Evolutionary conservation across 2,113 vertebrate species (phyloP).

Genomic region (Rostratula benghalensis): DNA sequence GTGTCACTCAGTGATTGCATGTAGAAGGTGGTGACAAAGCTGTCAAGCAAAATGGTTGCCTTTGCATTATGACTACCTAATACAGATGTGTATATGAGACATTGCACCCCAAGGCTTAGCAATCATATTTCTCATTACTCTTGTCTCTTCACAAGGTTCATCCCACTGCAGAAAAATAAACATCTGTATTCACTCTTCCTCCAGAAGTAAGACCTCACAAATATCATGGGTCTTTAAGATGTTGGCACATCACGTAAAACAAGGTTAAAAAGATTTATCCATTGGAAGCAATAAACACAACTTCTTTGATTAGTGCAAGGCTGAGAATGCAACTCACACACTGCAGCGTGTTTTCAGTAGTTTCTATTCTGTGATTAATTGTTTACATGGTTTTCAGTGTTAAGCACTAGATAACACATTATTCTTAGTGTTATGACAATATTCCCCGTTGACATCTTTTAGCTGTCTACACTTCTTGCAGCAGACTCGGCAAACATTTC

Average conservation of each 20-base stretch:
- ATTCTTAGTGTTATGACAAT: constrained; percentile 64
- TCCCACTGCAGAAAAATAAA: neutral
- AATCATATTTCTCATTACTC: neutral
- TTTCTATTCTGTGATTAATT: constrained; percentile 53
- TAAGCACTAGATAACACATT: constrained; percentile 54
- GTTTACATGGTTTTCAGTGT: constrained; percentile 51
- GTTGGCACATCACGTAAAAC: neutral
- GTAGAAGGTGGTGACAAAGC: neutral
- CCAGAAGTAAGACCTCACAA: neutral
- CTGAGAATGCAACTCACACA: neutral
- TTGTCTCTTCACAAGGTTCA: neutral
- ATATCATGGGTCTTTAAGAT: neutral
- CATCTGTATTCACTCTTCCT: neutral
- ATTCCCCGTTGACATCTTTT: constrained; percentile 60
- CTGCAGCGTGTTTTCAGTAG: neutral
- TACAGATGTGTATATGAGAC: neutral
- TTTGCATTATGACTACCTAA: neutral
- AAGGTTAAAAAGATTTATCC: neutral
- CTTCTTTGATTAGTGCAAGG: neutral
- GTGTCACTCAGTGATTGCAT: neutral
- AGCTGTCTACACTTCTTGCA: constrained; percentile 50
- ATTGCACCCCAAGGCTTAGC: neutral
- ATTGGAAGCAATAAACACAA: constrained; percentile 8
- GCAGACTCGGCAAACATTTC: constrained; percentile 56
- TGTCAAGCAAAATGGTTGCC: neutral